A percentile compares a stretch with the other conserved stretches of the same genome.
Conservation (phyloP, 2,797 vertebrate genomes). For the Buphagus erythrorhynchus region DNA sequence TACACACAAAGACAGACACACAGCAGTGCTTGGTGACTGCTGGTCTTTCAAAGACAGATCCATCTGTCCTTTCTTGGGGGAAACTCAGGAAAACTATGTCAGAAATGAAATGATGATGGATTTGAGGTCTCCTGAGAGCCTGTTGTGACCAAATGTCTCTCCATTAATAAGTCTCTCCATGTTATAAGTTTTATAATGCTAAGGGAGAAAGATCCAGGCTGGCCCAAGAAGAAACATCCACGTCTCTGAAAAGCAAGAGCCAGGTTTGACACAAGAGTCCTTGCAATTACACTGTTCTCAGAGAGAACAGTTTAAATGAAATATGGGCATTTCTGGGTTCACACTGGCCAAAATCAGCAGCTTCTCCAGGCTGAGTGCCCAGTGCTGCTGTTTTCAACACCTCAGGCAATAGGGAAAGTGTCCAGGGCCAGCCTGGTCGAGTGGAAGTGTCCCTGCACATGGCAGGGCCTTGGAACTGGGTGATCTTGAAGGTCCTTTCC, state of each 20-base stretch:
- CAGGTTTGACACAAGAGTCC: neutral
- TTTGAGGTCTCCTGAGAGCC: neutral
- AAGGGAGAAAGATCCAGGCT: neutral
- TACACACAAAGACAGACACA: fast-evolving
- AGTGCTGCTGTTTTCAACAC: neutral
- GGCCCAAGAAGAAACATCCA: neutral
- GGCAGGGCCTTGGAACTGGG: neutral
- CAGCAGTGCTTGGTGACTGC: neutral
- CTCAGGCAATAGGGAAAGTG: neutral
- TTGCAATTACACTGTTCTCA: neutral
- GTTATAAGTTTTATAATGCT: fast-evolving
- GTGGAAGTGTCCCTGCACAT: neutral
- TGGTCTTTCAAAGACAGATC: neutral
- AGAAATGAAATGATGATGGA: neutral
- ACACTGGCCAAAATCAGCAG: neutral
- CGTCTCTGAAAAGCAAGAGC: neutral
- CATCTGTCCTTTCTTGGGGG: neutral
- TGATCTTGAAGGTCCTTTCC: neutral
- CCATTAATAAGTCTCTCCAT: no score
- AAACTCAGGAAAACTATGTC: neutral
- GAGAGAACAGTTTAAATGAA: neutral
- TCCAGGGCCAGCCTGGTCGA: neutral
- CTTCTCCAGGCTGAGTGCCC: neutral
- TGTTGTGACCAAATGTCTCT: neutral
- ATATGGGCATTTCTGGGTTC: neutral